Evolutionary conservation across 2,888 invertebrate genomes (phyloP), one percentile per base, ranked within the genome.

Genomic region (Gonocerus acuteangulatus): DNA sequence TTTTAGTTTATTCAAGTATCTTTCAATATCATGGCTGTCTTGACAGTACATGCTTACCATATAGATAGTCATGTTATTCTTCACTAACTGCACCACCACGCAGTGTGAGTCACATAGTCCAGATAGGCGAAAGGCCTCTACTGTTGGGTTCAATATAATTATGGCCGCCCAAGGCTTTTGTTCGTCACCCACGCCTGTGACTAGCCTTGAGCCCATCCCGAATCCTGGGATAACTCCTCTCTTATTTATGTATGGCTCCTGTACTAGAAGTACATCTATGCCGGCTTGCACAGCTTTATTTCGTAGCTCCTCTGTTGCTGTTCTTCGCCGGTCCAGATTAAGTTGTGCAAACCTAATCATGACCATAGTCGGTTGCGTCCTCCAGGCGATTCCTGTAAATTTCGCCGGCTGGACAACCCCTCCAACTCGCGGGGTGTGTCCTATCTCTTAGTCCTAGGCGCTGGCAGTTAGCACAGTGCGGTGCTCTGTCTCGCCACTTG

Each of bases 261-360:
- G 44, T 11, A 44, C 15, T n/a, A 44, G 15, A 6, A 44, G 7
- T 6, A 44, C 7, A 6, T 15, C 44, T n/a, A 44, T 15, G 4
- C 16, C 16, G 11, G 7, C 44, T 15, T n/a, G 7, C 15, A 44
- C 81, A 7, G 16, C n/a, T n/a, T n/a, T n/a, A n/a, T n/a, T n/a
- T n/a, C n/a, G n/a, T n/a, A n/a, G n/a, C n/a, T n/a, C 44, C n/a
- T 7, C 80, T 16, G 2, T 3, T 18, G 18, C 45, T 18, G 2
- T 18, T 18, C n/a, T n/a, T 11, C 2, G 11, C 3, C 3, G 15
- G 11, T 45, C n/a, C 45, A 42, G 7, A 15, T 15, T 15, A 11
- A 9, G 11, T 42, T 42, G n/a, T 15, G 15, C 15, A 13, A 9
- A 13, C 15, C 15, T 42, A 42, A n/a, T 15, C 15, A n/a, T n/a